A percentile compares a stretch with the other conserved stretches of the same genome.
Conservation (phyloP, 2,888 invertebrate genomes). For the Drosophila mimetica region DNA sequence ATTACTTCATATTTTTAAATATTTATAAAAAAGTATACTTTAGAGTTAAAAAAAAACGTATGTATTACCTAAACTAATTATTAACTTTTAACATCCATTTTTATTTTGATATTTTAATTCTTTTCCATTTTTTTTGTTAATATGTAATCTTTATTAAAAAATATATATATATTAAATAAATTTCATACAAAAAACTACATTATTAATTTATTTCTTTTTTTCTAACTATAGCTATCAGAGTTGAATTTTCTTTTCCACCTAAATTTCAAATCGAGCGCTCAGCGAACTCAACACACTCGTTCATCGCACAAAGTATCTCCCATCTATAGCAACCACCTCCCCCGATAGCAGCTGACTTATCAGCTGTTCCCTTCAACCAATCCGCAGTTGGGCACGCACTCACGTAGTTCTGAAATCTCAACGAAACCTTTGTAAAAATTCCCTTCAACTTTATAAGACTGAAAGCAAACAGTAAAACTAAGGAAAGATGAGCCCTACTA, state of each 20-base stretch:
- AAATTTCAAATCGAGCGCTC: slow-evolving; percentile 49
- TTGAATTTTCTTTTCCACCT: neutral
- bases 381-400: slow-evolving; percentile 28
- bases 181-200: no score
- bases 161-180: no score
- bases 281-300: slow-evolving; percentile 23
- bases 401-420: slow-evolving; percentile 25
- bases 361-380: slow-evolving; percentile 41
- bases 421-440: slow-evolving; percentile 10
- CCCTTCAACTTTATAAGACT: slow-evolving; percentile 18
- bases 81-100: no score
- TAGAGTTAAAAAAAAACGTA: no score
- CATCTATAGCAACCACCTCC: slow-evolving; percentile 47
- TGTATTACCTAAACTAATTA: no score
- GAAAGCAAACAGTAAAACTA: neutral
- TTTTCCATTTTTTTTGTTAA: no score
- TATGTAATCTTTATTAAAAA: no score
- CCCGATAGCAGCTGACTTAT: slow-evolving; percentile 40
- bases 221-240: neutral
- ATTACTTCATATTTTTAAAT: no score
- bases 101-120: no score
- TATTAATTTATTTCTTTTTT: neutral
- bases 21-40: no score
- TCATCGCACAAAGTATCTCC: slow-evolving; percentile 7
- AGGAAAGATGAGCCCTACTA: slow-evolving; percentile 48